Evolutionary conservation across 2,888 invertebrate species (phyloP).

Genomic region (Drosophila incognita): DNA sequence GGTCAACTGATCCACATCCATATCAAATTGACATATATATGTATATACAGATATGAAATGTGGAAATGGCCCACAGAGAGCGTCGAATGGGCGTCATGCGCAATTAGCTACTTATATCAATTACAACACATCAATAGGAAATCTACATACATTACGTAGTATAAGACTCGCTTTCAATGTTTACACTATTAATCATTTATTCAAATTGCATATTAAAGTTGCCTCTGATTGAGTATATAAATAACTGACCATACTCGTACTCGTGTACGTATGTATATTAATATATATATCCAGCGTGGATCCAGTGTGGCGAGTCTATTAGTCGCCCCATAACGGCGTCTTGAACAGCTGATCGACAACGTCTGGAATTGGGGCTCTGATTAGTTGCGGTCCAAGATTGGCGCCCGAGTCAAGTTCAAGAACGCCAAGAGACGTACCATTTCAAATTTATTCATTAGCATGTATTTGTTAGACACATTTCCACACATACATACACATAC

Average conservation of each 20-base stretch:
- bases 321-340: conserved; percentile 58
- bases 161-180: conserved; percentile 55
- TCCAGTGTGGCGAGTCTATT: conserved; percentile 55
- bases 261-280: background rate
- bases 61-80: conserved; percentile 1
- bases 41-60: background rate
- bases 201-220: conserved; percentile 73
- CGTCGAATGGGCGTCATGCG: conserved; percentile 68
- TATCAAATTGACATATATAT: background rate
- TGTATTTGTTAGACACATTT: conserved; percentile 34
- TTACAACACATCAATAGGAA: conserved; percentile 60
- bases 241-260: conserved; percentile 17
- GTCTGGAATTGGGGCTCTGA: conserved; percentile 29
- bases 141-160: conserved; percentile 34
- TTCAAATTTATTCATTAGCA: conserved; percentile 13
- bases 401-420: conserved; percentile 49
- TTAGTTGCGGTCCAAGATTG: conserved; percentile 22
- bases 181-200: conserved; percentile 82
- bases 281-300: conserved; percentile 6
- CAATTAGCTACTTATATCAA: conserved; percentile 81
- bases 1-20: conserved; percentile 23
- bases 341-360: conserved; percentile 65
- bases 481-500: conserved; percentile 25
- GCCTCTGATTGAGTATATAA: conserved; percentile 24
- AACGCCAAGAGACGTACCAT: conserved; percentile 25